Percentiles rank a stretch among this genome's conserved stretches.
phyloP scores from a whole-genome alignment of 2,113 vertebrate species.

The Melanotaenia duboulayi region DNA sequence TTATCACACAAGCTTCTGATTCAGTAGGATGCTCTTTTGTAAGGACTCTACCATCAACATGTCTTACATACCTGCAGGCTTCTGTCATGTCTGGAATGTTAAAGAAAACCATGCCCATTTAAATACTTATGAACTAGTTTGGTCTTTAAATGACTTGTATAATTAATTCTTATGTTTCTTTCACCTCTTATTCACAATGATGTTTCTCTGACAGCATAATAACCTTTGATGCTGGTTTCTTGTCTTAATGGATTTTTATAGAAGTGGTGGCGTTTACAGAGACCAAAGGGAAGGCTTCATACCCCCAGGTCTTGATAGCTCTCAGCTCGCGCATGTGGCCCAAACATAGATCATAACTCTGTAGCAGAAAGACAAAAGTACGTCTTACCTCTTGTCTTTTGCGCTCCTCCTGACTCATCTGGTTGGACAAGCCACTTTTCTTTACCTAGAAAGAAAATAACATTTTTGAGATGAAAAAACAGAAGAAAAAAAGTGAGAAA shows the following conservation, averaged over 20 bases:
- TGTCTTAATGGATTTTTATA: constrained; percentile 26
- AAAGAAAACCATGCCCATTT: constrained; percentile 7
- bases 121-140: not conserved
- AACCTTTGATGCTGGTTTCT: not conserved
- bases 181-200: not conserved
- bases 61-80: constrained; percentile 11
- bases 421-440: constrained; percentile 88
- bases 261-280: constrained; percentile 6
- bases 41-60: not conserved
- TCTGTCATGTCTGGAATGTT: constrained; percentile 23
- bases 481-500: not conserved
- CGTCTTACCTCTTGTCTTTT: constrained; percentile 93
- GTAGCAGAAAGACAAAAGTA: not conserved
- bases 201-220: not conserved
- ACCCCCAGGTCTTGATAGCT: not conserved
- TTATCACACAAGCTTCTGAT: not conserved
- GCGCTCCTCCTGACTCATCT: constrained; percentile 89
- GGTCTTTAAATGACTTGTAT: not conserved
- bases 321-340: not conserved
- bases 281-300: constrained; percentile 14
- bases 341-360: not conserved
- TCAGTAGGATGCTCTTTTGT: not conserved
- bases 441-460: constrained; percentile 85
- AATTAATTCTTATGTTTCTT: not conserved
- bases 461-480: not conserved